These are phyloP conservation scores for Excalfactoria chinensis DNA, from an alignment of 2,113 vertebrate species.

Conservation along the genomic window DNA sequence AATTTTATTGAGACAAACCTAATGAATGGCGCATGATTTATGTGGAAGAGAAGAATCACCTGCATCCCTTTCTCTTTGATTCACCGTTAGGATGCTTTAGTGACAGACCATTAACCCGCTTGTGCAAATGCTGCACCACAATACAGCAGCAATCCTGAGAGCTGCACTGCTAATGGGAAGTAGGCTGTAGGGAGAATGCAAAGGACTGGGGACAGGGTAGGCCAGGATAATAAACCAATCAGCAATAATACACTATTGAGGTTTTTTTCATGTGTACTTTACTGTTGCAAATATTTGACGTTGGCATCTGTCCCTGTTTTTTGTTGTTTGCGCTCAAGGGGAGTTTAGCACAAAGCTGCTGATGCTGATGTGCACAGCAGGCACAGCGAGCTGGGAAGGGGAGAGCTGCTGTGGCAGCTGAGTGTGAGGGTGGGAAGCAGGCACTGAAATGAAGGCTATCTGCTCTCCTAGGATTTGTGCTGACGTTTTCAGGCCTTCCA, in stretches of 20 bases:
- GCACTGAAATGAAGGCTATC: neutral
- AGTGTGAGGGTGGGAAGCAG: neutral
- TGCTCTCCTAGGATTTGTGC: neutral
- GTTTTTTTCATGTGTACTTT: accelerated
- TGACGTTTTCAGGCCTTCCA: neutral
- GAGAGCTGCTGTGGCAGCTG: neutral
- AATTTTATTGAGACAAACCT: neutral
- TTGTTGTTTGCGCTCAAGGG: neutral
- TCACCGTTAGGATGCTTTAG: neutral
- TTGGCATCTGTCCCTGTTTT: neutral
- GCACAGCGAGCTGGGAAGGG: neutral
- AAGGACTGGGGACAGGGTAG: too few relatives aligned
- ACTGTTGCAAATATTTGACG: accelerated
- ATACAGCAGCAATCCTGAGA: too few relatives aligned
- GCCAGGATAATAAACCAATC: too few relatives aligned
- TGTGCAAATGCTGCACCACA: neutral
- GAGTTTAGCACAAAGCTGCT: accelerated
- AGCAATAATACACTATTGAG: accelerated
- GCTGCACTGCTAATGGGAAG: neutral
- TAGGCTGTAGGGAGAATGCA: neutral
- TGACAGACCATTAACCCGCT: neutral
- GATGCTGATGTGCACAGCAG: neutral
- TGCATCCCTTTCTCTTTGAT: neutral
- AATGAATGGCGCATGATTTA: neutral
- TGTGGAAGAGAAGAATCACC: neutral